Conservation (phyloP, 2,888 invertebrate genomes). For the Lutraria lutraria region DNA sequence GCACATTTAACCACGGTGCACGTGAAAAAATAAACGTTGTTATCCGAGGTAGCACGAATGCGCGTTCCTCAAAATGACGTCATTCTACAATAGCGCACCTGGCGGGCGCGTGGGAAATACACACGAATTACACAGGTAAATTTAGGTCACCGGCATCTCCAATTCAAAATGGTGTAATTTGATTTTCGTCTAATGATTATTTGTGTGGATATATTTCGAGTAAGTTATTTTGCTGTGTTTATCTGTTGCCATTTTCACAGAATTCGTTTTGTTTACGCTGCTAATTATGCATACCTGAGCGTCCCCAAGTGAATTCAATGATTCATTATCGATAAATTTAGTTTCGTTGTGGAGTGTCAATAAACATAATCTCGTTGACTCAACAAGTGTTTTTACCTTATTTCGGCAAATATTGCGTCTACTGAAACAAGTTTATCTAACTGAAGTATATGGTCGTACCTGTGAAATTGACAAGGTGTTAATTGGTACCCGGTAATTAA, state of each 20-base stretch:
- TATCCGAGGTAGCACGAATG: background rate
- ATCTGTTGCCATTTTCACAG: background rate
- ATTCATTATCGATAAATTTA: conserved; percentile 5
- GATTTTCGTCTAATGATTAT: conserved; percentile 32
- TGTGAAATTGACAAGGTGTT: background rate
- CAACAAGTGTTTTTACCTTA: background rate
- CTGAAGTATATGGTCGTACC: background rate
- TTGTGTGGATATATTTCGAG: conserved; percentile 33
- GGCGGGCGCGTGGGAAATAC: conserved; percentile 68
- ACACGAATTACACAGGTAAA: conserved; percentile 66
- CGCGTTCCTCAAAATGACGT: conserved; percentile 33
- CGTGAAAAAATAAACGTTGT: background rate
- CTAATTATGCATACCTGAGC: conserved; percentile 32
- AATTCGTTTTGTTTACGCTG: background rate
- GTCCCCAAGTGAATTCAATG: conserved; percentile 7
- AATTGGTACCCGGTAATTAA: background rate
- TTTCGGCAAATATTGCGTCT: background rate
- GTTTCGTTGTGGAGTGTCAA: conserved; percentile 7
- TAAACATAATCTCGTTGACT: conserved; percentile 2
- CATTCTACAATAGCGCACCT: conserved; percentile 64
- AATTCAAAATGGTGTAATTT: conserved; percentile 61
- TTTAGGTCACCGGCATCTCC: conserved; percentile 56
- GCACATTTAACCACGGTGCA: background rate
- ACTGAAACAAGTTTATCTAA: background rate
- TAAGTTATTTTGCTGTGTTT: conserved; percentile 19